These are phyloP conservation scores for Stegodyphus mimosarum DNA, from an alignment of 1,140 invertebrate species.

Conservation along the genomic window DNA sequence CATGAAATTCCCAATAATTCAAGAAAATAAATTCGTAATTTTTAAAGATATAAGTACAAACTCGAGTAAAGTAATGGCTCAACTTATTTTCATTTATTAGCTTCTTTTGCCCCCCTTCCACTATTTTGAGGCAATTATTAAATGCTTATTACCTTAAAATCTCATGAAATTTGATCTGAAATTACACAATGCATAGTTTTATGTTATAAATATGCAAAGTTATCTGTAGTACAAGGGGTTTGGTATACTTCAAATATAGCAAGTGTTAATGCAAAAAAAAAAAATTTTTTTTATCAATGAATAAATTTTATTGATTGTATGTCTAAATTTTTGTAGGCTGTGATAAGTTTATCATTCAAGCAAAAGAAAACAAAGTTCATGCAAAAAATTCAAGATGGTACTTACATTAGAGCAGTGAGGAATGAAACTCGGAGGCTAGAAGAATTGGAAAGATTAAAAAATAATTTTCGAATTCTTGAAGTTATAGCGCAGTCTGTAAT, in stretches of 20 bases:
- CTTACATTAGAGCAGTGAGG: conserved; percentile 39
- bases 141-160: no score
- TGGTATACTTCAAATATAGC: not conserved
- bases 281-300: not conserved
- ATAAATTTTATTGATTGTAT: not conserved
- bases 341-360: conserved; percentile 33
- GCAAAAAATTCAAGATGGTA: conserved; percentile 29
- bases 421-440: conserved; percentile 19
- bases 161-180: no score
- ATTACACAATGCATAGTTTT: no score
- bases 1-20: no score
- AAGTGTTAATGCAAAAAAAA: not conserved
- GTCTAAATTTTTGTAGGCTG: conserved; percentile 6
- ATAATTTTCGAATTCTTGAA: conserved; percentile 8
- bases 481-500: conserved; percentile 14
- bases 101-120: no score
- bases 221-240: not conserved
- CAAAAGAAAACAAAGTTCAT: conserved; percentile 41
- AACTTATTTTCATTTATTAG: no score
- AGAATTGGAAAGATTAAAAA: conserved; percentile 37
- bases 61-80: no score
- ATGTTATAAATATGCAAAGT: not conserved
- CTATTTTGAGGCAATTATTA: no score
- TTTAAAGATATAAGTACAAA: no score
- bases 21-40: no score